Base-by-base conservation (phyloP, 2,888 invertebrate species). In the Osedax fenrisi region DNA sequence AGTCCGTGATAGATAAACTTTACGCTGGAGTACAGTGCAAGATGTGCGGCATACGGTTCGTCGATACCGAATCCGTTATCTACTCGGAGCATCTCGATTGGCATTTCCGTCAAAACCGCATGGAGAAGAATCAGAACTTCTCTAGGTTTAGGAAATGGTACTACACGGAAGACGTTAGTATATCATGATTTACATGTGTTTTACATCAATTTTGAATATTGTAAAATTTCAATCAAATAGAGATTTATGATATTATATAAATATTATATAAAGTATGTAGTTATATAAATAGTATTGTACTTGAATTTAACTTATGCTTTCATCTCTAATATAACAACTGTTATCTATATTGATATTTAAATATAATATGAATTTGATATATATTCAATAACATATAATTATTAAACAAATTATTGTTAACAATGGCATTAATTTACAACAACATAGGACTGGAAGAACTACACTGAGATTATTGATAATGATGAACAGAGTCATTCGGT, bases 1-100 rank as follows among this genome's bases (percentile, higher is more conserved):
- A 89, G 0, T 89, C 88, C 0, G 86, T 92, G 13, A 89, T 92
- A 3, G 81, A 83, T 69, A 74, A 79, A 21, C 76, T 84, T 25
- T 94, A 92, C 85, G 89, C 89, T 75, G 96, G 96, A 62, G 91
- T 94, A 88, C 96, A 95, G 83, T 99, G 98, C 86, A 91, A 92
- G 78, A 92, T 93, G 72, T 98, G 98, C 86, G 97, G 97, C 27
- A 89, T 92, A 76, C 88, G 96, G 67, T 96, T 97, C 86, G 90
- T 92, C 17, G 90, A 92, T 0, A 92, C 92, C 61, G 81, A 82
- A 26, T 85, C 90, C 5, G 90, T 90, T 79, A 89, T 91, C 77
- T 98, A 96, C 85, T 81, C 85, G 80, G 92, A 92, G 83, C 98
- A 99, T 86, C 88, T 97, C 76, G 97, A 98, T 86, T 97, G 97